These are phyloP conservation scores for Diabrotica undecimpunctata DNA, from an alignment of 1,140 invertebrate species.

Conservation along the genomic window DNA sequence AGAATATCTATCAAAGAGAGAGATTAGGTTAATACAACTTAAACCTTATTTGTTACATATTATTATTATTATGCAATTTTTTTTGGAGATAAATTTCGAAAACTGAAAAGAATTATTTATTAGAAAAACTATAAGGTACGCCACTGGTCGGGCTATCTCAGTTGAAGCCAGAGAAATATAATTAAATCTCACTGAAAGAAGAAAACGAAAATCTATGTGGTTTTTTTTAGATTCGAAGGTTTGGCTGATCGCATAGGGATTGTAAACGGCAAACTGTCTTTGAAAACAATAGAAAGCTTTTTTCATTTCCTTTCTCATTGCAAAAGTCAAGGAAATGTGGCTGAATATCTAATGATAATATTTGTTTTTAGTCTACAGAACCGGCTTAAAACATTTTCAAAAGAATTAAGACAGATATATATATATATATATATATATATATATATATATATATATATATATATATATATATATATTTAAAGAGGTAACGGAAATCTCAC, in stretches of 20 bases:
- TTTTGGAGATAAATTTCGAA: no score
- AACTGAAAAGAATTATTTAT: no score
- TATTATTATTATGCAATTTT: no score
- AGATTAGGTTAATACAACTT: no score
- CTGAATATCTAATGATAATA: slow-evolving; percentile 2
- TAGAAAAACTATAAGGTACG: background rate
- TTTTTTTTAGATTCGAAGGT: background rate
- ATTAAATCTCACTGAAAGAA: slow-evolving; percentile 6
- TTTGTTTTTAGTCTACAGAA: background rate
- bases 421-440: no score
- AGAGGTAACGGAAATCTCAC: no score
- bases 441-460: no score
- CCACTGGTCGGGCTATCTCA: background rate
- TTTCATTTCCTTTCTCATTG: slow-evolving; percentile 1
- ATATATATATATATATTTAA: no score
- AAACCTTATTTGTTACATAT: no score
- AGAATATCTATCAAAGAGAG: no score
- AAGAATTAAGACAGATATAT: no score
- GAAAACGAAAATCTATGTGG: background rate
- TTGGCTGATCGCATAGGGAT: background rate
- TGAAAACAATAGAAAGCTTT: slow-evolving; percentile 2
- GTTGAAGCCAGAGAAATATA: slow-evolving; percentile 6
- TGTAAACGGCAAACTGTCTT: background rate
- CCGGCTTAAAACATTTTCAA: background rate
- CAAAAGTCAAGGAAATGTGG: background rate